These are phyloP conservation scores for Platygyra sinensis DNA, from an alignment of 64 coral and sea anemone species.

Conservation along the genomic window DNA sequence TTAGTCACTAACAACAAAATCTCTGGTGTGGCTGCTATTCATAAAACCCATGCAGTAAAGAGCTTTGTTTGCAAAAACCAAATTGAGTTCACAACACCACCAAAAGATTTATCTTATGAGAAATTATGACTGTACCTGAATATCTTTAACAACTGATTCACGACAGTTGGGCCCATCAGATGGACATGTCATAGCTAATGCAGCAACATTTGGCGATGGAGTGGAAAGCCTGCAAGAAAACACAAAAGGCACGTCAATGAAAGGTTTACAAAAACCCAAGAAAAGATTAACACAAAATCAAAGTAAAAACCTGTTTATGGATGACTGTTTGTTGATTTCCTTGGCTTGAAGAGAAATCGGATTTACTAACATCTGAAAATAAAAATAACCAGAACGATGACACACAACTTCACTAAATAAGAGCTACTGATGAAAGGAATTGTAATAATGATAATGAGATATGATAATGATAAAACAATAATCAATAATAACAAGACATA, in stretches of 20 bases:
- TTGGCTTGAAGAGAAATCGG: constrained; percentile 85
- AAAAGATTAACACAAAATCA: background rate
- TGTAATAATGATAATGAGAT: too few species aligned
- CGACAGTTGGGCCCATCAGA: constrained; percentile 73
- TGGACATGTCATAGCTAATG: constrained; percentile 83
- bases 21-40: too few species aligned
- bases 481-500: too few species aligned
- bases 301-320: constrained; percentile 90
- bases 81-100: too few species aligned
- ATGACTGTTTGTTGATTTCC: constrained; percentile 58
- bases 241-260: background rate
- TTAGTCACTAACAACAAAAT: too few species aligned
- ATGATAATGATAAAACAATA: too few species aligned
- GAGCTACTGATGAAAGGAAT: background rate
- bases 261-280: background rate
- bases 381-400: background rate
- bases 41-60: too few species aligned
- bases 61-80: too few species aligned
- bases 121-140: constrained; percentile 56
- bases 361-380: constrained; percentile 86
- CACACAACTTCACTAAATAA: background rate
- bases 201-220: constrained; percentile 98
- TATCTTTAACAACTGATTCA: constrained; percentile 92
- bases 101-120: too few species aligned
- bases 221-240: constrained; percentile 75